Base-by-base conservation (phyloP, 2,797 vertebrate genomes). In the Phalanger gymnotis region DNA sequence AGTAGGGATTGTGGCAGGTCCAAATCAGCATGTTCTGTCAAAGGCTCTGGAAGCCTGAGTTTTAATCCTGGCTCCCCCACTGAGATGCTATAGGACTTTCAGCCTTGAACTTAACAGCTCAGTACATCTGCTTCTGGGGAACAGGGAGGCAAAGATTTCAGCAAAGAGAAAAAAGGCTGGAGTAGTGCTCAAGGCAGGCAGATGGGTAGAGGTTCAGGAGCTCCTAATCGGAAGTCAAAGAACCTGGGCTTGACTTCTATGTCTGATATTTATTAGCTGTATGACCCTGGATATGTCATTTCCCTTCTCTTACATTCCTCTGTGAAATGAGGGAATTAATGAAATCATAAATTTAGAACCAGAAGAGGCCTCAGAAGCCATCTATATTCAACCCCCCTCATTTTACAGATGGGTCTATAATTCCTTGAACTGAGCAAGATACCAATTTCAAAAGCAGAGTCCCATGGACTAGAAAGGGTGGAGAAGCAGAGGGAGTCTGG, bases 11-110 rank as follows among this genome's bases (percentile, higher is more conserved):
- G 73, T 9, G 40, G 22, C 22, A 51, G 73, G 22, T 55, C 13
- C 27, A 87, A 47, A n/a, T 52, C 10, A 7, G 0, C 0, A 40
- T 14, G 2, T n/a, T 0, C 30, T 89, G 1, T 0, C 0, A 0
- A 54, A 89, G 28, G 34, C 51, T 7, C 19, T 9, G 16, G 92
- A n/a, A 3, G 2, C 55, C 40, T 61, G 14, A 14, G 3, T 5
- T 54, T 56, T 57, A 58, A 52, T 19, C 13, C 1, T 6, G 0
- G 28, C 13, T 9, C 51, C 53, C 40, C 54, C 51, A 11, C 4
- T 0, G 25, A 81, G 66, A 47, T 31, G 93, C 92, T 5, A 0
- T 40, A 28, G 91, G 25, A 53, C 0, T 0, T 2, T 0, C 14
- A 94, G 57, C 10, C 90, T 55, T 31, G 30, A 52, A 31, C 10